Evolutionary conservation across 2,113 vertebrate genomes (phyloP).

Genomic region (Perognathus longimembris): DNA sequence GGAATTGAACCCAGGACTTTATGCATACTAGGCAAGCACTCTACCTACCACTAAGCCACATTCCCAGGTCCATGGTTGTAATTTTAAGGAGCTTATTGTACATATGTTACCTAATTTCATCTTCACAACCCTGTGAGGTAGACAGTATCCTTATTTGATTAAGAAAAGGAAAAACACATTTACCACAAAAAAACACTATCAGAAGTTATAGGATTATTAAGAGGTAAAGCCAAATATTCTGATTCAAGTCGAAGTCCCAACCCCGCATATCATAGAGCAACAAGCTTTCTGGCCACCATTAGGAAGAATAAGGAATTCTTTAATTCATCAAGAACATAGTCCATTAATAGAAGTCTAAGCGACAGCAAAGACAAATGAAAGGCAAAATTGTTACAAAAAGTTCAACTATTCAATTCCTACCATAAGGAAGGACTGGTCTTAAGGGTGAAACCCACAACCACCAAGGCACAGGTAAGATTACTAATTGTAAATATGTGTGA

Average conservation of each 20-base stretch:
- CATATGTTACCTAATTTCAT: constrained; percentile 43
- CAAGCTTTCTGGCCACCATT: neutral
- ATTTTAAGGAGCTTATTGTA: constrained; percentile 26
- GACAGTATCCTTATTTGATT: constrained; percentile 49
- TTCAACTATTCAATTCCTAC: constrained; percentile 27
- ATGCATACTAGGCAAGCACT: too few species aligned
- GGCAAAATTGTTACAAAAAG: constrained; percentile 37
- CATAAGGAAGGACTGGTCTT: constrained; percentile 39
- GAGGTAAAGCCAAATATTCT: constrained; percentile 42
- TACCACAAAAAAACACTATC: constrained; percentile 48
- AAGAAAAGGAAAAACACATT: neutral
- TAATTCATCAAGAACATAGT: constrained; percentile 54
- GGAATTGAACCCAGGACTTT: too few species aligned
- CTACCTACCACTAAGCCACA: too few species aligned
- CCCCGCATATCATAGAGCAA: neutral
- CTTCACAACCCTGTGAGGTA: constrained; percentile 75
- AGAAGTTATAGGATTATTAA: constrained; percentile 41
- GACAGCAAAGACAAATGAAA: constrained; percentile 60
- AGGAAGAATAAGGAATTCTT: constrained; percentile 45
- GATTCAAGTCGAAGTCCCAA: constrained; percentile 46
- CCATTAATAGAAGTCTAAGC: constrained; percentile 22
- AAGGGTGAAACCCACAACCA: constrained; percentile 57
- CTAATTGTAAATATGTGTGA: neutral
- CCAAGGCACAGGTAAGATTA: constrained; percentile 40
- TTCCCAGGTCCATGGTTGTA: neutral